A percentile compares a stretch with the other conserved stretches of the same genome.
Conservation (phyloP, 1,140 invertebrate genomes). For the Tetranychus urticae region DNA sequence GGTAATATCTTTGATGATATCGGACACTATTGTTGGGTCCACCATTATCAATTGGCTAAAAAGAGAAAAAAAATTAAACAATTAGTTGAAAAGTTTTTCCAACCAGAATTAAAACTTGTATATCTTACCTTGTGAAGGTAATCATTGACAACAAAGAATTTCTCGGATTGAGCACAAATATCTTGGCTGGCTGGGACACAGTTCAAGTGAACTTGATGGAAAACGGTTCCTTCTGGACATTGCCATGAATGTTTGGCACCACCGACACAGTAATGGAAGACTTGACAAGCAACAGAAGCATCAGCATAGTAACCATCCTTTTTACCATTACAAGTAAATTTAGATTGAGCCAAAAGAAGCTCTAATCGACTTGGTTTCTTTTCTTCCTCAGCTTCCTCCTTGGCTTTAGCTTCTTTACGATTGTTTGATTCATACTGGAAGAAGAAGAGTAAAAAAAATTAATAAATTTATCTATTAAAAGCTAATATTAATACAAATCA, state of each 20-base stretch:
- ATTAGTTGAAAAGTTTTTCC: constrained; percentile 17
- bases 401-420: no score
- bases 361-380: constrained; percentile 61
- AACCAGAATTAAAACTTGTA: no score
- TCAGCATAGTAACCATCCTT: constrained; percentile 78
- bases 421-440: no score
- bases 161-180: constrained; percentile 61
- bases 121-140: constrained; percentile 54
- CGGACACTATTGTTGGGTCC: constrained; percentile 43
- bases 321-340: constrained; percentile 49
- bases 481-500: no score
- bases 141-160: constrained; percentile 67
- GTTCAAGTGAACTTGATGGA: constrained; percentile 72
- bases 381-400: constrained; percentile 38
- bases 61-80: constrained; percentile 1
- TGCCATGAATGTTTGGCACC: constrained; percentile 74
- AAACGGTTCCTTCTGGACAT: constrained; percentile 68
- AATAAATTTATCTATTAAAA: no score
- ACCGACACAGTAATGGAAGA: constrained; percentile 82
- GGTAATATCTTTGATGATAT: constrained; percentile 48
- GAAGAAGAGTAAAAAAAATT: no score
- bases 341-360: constrained; percentile 48
- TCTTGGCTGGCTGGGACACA: constrained; percentile 75
- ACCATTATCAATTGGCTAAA: constrained; percentile 12
- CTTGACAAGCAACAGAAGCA: constrained; percentile 60